Base-by-base conservation (phyloP, 2,797 vertebrate species). In the Saguinus oedipus region DNA sequence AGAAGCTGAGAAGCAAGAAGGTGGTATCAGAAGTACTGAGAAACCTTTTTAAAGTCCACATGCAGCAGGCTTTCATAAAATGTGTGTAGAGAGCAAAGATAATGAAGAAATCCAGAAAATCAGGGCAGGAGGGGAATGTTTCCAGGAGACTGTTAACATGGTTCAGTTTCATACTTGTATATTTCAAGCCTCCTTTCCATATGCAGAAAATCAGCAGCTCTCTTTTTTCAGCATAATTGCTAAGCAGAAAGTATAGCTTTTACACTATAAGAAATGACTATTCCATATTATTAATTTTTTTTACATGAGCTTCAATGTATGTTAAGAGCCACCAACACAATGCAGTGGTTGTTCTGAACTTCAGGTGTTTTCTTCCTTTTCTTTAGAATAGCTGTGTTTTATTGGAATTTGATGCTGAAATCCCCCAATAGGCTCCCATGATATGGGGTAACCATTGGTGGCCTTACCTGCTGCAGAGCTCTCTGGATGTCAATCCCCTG, bases 401-500 rank as follows among this genome's bases (percentile, higher is more conserved):
- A 85, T 24, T 14, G 86, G 27, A 76, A 39, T 72, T 19, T 1
- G 6, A 84, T 30, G 19, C 30, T 24, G n/a, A 55, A 82, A 30
- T 70, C 61, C 26, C n/a, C 78, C 5, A 61, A 0, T 20, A 46
- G 61, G 13, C 13, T 89, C 75, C 76, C 36, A 4, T 3, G 15
- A 24, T 26, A 4, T 46, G 33, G 19, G 5, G 59, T 39, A 55
- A 20, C 24, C 83, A 4, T 6, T 13, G 44, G 14, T 20, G 9
- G 82, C 20, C 98, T 70, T 93, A 99, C 99, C 99, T 99, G 99
- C 98, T 99, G 99, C 95, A 99, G 98, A 1, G 99, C 99, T 98
- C 99, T 99, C 98, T 99, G 99, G 98, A 99, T 99, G 98, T 99
- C 99, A 12, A 99, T 99, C 84, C 99, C 99, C 96, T 99, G 99